phyloP scores from a whole-genome alignment of 2,888 invertebrate species.

The Parnassius mnemosyne region DNA sequence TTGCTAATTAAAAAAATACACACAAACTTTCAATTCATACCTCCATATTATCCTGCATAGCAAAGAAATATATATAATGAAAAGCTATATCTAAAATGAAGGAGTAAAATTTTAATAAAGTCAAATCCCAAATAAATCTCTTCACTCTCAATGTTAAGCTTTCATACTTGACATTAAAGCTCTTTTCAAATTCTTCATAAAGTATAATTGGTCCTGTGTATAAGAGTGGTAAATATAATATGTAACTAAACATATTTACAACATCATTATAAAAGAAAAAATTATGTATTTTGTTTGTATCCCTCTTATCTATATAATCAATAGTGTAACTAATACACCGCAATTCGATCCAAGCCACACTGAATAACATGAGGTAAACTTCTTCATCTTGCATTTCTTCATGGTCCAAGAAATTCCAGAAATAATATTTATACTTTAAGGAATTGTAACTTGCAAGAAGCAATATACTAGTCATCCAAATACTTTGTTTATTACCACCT shows the following conservation, averaged over 20 bases:
- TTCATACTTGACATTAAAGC: constrained; percentile 48
- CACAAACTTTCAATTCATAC: constrained; percentile 82
- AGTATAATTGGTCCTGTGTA: constrained; percentile 92
- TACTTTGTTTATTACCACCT: constrained; percentile 66
- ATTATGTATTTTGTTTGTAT: constrained; percentile 35
- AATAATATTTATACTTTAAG: constrained; percentile 66
- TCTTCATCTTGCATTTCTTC: constrained; percentile 70
- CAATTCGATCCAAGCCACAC: constrained; percentile 85
- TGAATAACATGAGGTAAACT: constrained; percentile 76
- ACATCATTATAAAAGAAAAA: constrained; percentile 38
- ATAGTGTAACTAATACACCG: constrained; percentile 88
- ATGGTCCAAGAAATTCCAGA: constrained; percentile 69
- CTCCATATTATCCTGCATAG: constrained; percentile 84
- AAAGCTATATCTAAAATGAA: constrained; percentile 84
- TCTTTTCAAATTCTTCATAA: constrained; percentile 84
- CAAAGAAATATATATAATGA: constrained; percentile 91
- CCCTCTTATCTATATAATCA: constrained; percentile 70
- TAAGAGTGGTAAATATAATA: constrained; percentile 90
- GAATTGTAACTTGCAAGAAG: constrained; percentile 75
- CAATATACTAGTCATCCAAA: constrained; percentile 79
- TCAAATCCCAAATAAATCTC: constrained; percentile 67
- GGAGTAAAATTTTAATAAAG: constrained; percentile 84
- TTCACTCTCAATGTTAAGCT: constrained; percentile 52
- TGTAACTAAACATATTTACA: constrained; percentile 84
- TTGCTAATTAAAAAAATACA: constrained; percentile 35